Base-by-base conservation (phyloP, 2,888 invertebrate genomes). In the Diploptera punctata region DNA sequence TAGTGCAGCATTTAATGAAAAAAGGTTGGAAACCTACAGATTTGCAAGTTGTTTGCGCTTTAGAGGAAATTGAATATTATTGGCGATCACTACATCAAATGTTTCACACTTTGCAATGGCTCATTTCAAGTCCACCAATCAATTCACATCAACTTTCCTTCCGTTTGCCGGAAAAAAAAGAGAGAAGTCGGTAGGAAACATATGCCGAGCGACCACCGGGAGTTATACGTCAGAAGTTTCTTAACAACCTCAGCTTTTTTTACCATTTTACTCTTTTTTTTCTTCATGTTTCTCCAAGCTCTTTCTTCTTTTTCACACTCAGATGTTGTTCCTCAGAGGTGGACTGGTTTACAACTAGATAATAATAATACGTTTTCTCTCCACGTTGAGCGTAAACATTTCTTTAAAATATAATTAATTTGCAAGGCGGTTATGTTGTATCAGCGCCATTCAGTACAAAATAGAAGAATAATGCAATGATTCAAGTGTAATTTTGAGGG, bases 141-240 rank as follows among this genome's bases (percentile, higher is more conserved):
- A 52, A 13, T 52, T 52, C 52, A 24, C 1, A 13, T 13, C 52
- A 24, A 33, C 33, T 33, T 33, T 33, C 7, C 33, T 33, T 33
- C 33, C 33, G 5, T 10, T 10, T 33, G 5, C 7, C 33, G 33
- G 33, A 10, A 4, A 52, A 13, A 1, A 7, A 18, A 19, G 19
- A 19, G 19, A 18, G 21, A n/a, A n/a, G n/a, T n/a, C n/a, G n/a
- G 21, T 24, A 24, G 52, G 52, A 4, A 52, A 13, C 52, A 52
- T 52, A 24, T 52, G 52, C 52, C 26, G 1, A 24, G 24, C 52
- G 52, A 3, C 52, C 24, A 52, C 9, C 49, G 5, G 2, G 52
- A 52, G 52, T 52, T 52, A 24, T 4, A 52, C 52, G 52, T 52
- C 52, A 52, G 24, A 52, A 24, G 52, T 52, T 52, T 24, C 52